These are phyloP conservation scores for Paracentrotus lividus DNA, from an alignment of 53 echinoderm and acorn worm genomes.

Conservation along the genomic window DNA sequence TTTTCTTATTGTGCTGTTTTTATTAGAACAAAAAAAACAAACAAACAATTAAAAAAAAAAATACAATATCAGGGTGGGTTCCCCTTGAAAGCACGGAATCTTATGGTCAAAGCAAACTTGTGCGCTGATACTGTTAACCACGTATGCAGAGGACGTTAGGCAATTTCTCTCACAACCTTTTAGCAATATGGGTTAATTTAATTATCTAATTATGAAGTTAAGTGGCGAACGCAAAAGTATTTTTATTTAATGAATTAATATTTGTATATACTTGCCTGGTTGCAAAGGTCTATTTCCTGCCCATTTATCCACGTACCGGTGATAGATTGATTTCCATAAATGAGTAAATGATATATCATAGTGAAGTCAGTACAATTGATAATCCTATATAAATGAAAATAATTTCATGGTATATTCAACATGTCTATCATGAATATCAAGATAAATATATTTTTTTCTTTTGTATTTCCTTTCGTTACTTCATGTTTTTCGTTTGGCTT, in stretches of 20 bases:
- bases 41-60: too few species aligned
- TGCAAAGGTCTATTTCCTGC: background rate
- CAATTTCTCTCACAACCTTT: background rate
- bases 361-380: background rate
- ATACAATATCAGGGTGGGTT: too few species aligned
- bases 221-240: background rate
- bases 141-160: background rate
- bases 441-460: too few species aligned
- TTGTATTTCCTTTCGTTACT: too few species aligned
- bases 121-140: too few species aligned
- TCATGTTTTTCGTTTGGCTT: too few species aligned
- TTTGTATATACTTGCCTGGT: background rate
- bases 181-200: background rate
- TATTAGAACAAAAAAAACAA: too few species aligned
- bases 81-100: too few species aligned
- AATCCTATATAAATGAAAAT: background rate
- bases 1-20: too few species aligned
- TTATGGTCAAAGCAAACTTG: too few species aligned
- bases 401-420: too few species aligned
- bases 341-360: background rate
- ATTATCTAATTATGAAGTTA: slow-evolving; percentile 9
- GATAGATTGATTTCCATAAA: background rate
- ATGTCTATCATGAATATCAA: too few species aligned
- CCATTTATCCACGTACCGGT: background rate
- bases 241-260: background rate